Evolutionary conservation across 2,888 invertebrate species (phyloP), one percentile per base, ranked within the genome.

Genomic region (Apoda limacodes): DNA sequence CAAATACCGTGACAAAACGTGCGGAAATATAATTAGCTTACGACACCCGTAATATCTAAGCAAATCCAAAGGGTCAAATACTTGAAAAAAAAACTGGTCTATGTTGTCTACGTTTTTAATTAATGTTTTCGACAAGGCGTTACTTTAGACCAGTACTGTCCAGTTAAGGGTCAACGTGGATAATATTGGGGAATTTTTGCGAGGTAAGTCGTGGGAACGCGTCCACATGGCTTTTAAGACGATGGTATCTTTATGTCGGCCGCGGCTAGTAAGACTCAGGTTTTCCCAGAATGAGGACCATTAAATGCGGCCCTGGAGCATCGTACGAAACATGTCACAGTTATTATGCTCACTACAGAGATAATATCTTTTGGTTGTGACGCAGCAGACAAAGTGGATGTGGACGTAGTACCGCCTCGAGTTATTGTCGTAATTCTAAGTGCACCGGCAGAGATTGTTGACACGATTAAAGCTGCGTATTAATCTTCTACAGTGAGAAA

Each of bases 11-110:
- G 60, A 68, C 78, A 68, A 71, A 72, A 75, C 74, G 78, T 76
- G 80, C 69, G 67, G 72, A 75, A 71, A 72, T 67, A 80, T 80
- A 81, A 81, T 81, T 80, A 78, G 76, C 70, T 71, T 66, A 66
- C 56, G 53, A 55, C 58, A 52, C 56, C 52, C 43, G 46, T 45
- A 45, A 48, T 46, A 45, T 27, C 48, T 43, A n/a, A n/a, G 49
- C 48, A 37, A 41, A 46, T 50, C 5, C 5, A 17, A 17, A 7
- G 17, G 17, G 69, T 64, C 62, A 48, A 43, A 50, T 52, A 59
- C 60, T 60, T 68, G 64, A 67, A 45, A 46, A 44, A 48, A 45
- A 46, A 66, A 72, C 74, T 67, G 70, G 75, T 72, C 52, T 50
- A 50, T 62, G 65, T 68, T 65, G 64, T 67, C 56, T 63, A 49